These are phyloP conservation scores for Elanus axillaris DNA, from an alignment of 2,113 vertebrate genomes.

Conservation along the genomic window DNA sequence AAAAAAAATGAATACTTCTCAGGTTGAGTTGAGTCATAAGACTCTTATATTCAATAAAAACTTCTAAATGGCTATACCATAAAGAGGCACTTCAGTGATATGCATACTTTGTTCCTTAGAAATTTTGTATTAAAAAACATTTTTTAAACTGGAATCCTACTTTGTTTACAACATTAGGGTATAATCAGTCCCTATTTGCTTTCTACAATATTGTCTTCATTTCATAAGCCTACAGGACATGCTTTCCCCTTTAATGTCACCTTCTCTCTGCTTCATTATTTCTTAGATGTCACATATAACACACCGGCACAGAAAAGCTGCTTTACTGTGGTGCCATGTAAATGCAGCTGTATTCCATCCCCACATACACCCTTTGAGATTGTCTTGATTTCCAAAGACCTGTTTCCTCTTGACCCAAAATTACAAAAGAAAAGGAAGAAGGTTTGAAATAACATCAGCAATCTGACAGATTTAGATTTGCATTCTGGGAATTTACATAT, in stretches of 20 bases:
- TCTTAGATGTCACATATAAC: not conserved
- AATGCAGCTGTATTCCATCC: constrained; percentile 1
- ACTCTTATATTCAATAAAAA: constrained; percentile 32
- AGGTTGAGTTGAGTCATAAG: not conserved
- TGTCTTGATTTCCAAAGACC: constrained; percentile 7
- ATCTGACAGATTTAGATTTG: constrained; percentile 61
- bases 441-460: constrained; percentile 61
- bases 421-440: not conserved
- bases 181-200: constrained; percentile 40
- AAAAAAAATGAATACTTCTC: not conserved
- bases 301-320: constrained; percentile 22
- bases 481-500: constrained; percentile 67
- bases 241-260: constrained; percentile 48
- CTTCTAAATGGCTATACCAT: constrained; percentile 24
- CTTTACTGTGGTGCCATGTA: not conserved
- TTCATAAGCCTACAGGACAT: constrained; percentile 39
- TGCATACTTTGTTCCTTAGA: not conserved
- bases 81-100: not conserved
- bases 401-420: constrained; percentile 52
- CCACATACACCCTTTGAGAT: not conserved
- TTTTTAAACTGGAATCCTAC: constrained; percentile 17
- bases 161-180: not conserved
- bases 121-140: constrained; percentile 41
- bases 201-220: constrained; percentile 46
- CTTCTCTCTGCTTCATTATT: constrained; percentile 42